phyloP scores from a whole-genome alignment of 2,888 invertebrate genomes.

The Rhagonycha lutea region DNA sequence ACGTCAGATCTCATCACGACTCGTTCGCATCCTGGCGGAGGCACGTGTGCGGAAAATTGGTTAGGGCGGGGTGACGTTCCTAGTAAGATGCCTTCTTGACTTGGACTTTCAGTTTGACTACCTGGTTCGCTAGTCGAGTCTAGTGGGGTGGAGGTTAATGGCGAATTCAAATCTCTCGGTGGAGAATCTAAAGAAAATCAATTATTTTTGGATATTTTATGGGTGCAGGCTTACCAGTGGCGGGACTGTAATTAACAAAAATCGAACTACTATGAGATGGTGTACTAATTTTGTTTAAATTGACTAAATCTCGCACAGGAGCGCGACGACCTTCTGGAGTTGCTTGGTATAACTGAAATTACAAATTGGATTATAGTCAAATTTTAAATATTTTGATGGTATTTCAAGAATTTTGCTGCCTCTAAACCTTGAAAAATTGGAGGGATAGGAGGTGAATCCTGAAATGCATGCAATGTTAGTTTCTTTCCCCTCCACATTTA shows the following conservation, averaged over 20 bases:
- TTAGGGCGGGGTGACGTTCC: slow-evolving; percentile 86
- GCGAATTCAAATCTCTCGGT: slow-evolving; percentile 69
- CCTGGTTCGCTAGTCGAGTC: slow-evolving; percentile 63
- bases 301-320: slow-evolving; percentile 54
- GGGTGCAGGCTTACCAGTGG: background rate
- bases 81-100: slow-evolving; percentile 70
- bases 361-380: background rate
- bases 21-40: slow-evolving; percentile 89
- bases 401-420: no score
- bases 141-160: slow-evolving; percentile 66
- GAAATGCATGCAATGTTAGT: no score
- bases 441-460: no score
- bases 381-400: no score
- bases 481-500: no score
- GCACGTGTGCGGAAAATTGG: slow-evolving; percentile 82
- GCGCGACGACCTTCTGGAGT: slow-evolving; percentile 87
- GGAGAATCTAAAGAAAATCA: slow-evolving; percentile 60
- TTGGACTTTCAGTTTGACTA: slow-evolving; percentile 77
- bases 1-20: slow-evolving; percentile 67
- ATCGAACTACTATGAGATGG: background rate
- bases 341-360: slow-evolving; percentile 58
- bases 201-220: background rate
- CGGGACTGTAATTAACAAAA: background rate
- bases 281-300: background rate
- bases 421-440: no score